Conservation (phyloP, 2,888 invertebrate species). For the Apodemia hepburni region DNA sequence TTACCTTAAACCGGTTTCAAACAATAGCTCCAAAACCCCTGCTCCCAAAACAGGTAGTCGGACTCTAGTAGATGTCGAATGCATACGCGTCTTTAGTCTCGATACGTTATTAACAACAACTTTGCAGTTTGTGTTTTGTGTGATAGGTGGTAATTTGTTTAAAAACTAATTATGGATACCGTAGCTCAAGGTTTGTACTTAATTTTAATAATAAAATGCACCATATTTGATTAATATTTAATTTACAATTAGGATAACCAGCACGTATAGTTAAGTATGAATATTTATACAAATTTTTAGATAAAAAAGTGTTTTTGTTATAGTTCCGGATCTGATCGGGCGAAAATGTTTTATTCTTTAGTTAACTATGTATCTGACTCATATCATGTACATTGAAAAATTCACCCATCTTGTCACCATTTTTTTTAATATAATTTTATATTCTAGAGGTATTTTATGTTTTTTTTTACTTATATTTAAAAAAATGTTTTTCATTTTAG, state of each 20-base stretch:
- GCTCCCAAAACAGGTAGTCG: neutral
- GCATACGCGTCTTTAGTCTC: neutral
- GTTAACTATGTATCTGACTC: neutral
- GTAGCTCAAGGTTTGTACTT: neutral
- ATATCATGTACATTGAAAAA: neutral
- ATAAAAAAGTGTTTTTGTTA: conserved; percentile 2
- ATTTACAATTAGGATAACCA: neutral
- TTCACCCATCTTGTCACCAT: neutral
- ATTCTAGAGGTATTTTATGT: neutral
- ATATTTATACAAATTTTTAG: neutral
- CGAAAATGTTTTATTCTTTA: neutral
- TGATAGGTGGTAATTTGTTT: neutral
- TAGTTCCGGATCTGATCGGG: neutral
- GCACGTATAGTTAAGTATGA: neutral
- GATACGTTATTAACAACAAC: neutral
- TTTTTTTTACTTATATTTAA: neutral
- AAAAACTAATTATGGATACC: neutral
- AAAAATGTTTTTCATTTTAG: neutral
- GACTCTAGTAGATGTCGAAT: neutral
- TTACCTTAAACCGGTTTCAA: too few relatives aligned
- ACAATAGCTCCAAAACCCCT: too few relatives aligned
- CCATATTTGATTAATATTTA: neutral
- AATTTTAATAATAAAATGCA: conserved; percentile 1
- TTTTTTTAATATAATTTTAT: neutral
- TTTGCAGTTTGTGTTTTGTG: neutral